Evolutionary conservation across 2,797 vertebrate species (phyloP).

Genomic region (Phrynocephalus forsythii): DNA sequence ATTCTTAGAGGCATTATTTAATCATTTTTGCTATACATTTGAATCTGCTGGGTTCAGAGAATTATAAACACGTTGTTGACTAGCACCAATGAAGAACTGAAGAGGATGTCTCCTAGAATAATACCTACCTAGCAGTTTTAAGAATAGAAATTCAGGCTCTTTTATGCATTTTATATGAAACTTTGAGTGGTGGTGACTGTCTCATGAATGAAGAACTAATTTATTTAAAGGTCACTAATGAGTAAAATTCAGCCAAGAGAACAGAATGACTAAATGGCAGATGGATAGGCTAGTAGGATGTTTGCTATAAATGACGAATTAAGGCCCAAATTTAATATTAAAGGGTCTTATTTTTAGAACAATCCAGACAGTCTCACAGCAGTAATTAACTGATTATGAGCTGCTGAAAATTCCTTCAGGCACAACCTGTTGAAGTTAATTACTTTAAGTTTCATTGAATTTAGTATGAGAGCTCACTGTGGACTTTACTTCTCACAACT

Average conservation of each 20-base stretch:
- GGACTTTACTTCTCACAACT: background rate
- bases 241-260: conserved; percentile 10
- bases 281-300: background rate
- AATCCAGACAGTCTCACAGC: background rate
- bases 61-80: background rate
- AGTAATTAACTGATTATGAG: background rate
- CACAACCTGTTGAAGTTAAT: background rate
- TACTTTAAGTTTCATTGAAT: background rate
- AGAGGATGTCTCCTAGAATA: background rate
- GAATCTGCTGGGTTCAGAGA: background rate
- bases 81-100: background rate
- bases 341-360: conserved; percentile 1
- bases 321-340: background rate
- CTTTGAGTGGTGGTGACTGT: background rate
- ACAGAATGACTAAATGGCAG: conserved; percentile 11
- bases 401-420: background rate
- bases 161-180: conserved; percentile 9
- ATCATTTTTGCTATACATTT: background rate
- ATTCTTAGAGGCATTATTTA: background rate
- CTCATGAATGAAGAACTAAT: background rate
- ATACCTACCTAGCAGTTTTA: background rate
- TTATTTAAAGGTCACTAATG: conserved; percentile 7
- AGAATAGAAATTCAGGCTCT: background rate
- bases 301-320: background rate
- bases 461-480: background rate